Evolutionary conservation across 2,888 invertebrate genomes (phyloP), one percentile per base, ranked within the genome.

Genomic region (Helleia helle): DNA sequence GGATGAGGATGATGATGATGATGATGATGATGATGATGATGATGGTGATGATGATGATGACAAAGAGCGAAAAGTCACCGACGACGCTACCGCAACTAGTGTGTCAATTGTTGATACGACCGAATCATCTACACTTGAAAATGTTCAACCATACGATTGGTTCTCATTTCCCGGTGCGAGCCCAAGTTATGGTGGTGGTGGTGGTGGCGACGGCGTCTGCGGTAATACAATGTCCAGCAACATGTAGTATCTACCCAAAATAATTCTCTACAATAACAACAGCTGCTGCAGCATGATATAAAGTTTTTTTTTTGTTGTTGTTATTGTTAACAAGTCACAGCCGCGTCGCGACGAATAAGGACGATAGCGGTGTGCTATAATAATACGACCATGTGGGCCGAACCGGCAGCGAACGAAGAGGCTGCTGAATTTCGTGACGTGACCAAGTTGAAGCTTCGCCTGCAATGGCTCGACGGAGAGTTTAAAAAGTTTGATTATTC

Each of bases 361-460:
- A 24, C 24, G n/a, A n/a, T 5, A 24, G 24, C 24, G 6, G 4
- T 5, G n/a, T 4, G 2, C 3, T 24, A 18, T 6, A 6, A 6
- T 24, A 24, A 24, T 24, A 11, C 2, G 28, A 28, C 28, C 12
- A 28, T 28, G 28, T 28, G 15, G 13, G 6, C 15, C 9, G 31
- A 34, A 34, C 31, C 31, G 34, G 14, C 9, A n/a, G 31, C 34
- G 15, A 17, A 34, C 31, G 31, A 34, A 17, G 15, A 17, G 3
- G 31, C 31, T 31, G 31, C 9, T 17, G 31, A 34, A 17, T 34
- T 34, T 18, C 31, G 31, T n/a, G 31, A 34, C 31, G 31, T 34
- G 31, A 9, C 15, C 5, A 34, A 5, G 9, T 34, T 34, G 31
- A 34, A 34, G 17, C 31, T 31, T 17, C 31, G 31, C 17, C 31